These are phyloP conservation scores for Semaprochilodus insignis DNA, from an alignment of 2,797 vertebrate species.

Conservation along the genomic window DNA sequence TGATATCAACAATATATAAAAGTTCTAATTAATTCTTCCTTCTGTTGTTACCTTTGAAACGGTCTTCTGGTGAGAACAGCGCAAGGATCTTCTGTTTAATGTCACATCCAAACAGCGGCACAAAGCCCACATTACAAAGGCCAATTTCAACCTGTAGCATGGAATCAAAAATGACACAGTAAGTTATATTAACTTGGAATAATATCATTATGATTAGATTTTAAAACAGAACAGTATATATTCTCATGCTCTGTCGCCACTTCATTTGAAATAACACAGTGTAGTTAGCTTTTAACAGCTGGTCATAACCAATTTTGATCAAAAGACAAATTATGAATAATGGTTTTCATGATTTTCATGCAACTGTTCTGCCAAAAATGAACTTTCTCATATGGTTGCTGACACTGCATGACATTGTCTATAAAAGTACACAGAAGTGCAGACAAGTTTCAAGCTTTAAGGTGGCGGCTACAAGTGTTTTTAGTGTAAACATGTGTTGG, in stretches of 20 bases:
- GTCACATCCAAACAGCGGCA: conserved; percentile 84
- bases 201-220: neutral
- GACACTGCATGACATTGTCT: no score
- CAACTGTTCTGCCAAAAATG: no score
- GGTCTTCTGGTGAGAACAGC: conserved; percentile 82
- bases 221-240: no score
- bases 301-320: neutral
- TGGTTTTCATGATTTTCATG: no score
- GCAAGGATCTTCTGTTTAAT: conserved; percentile 84
- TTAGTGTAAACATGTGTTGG: no score
- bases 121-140: conserved; percentile 81
- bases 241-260: neutral
- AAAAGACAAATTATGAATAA: conserved; percentile 14
- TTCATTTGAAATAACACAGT: neutral
- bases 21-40: neutral
- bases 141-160: conserved; percentile 77
- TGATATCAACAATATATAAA: neutral
- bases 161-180: conserved; percentile 8
- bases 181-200: neutral
- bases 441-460: no score
- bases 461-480: no score
- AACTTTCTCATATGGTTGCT: no score
- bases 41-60: conserved; percentile 74
- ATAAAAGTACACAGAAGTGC: no score
- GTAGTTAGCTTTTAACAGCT: neutral